phyloP scores from a whole-genome alignment of 2,888 invertebrate genomes.

The Agrilus mali region DNA sequence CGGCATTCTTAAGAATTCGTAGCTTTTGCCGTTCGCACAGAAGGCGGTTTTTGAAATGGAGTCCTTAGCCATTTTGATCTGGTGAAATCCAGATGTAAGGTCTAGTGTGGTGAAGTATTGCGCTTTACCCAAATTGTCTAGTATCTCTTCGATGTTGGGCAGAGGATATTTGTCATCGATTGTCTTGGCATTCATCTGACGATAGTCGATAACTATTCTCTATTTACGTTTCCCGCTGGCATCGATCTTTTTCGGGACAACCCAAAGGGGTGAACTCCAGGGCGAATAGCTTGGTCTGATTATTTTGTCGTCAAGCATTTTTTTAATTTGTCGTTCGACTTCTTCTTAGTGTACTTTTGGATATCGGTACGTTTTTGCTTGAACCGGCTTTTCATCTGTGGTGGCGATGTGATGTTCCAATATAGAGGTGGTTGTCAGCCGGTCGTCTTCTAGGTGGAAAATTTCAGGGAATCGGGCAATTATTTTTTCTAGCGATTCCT shows the following conservation, averaged over 20 bases:
- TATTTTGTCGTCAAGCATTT: constrained; percentile 11
- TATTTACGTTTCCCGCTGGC: constrained; percentile 17
- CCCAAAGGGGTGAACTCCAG: constrained; percentile 4
- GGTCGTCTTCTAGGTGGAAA: constrained; percentile 6
- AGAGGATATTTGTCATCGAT: constrained; percentile 18
- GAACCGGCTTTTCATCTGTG: constrained; percentile 10
- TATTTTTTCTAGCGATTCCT: constrained; percentile 6
- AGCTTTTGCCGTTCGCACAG: constrained; percentile 20
- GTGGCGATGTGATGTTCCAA: constrained; percentile 10
- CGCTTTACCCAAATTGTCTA: constrained; percentile 16
- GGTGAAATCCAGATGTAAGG: constrained; percentile 23
- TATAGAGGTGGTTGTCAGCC: constrained; percentile 2
- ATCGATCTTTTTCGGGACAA: constrained; percentile 13
- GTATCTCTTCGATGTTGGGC: constrained; percentile 15
- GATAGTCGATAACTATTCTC: constrained; percentile 26
- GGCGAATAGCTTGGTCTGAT: constrained; percentile 6
- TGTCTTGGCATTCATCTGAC: constrained; percentile 22
- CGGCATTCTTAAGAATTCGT: constrained; percentile 22
- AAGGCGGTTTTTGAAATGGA: constrained; percentile 23
- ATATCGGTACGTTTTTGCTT: constrained; percentile 11
- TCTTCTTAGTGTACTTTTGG: constrained; percentile 11
- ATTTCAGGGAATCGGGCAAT: constrained; percentile 6
- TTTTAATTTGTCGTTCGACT: constrained; percentile 9
- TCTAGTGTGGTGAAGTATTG: constrained; percentile 22
- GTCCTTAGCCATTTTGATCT: constrained; percentile 16